Evolutionary conservation across 2,888 invertebrate genomes (phyloP).

Genomic region (Harpagoxenus sublaevis): DNA sequence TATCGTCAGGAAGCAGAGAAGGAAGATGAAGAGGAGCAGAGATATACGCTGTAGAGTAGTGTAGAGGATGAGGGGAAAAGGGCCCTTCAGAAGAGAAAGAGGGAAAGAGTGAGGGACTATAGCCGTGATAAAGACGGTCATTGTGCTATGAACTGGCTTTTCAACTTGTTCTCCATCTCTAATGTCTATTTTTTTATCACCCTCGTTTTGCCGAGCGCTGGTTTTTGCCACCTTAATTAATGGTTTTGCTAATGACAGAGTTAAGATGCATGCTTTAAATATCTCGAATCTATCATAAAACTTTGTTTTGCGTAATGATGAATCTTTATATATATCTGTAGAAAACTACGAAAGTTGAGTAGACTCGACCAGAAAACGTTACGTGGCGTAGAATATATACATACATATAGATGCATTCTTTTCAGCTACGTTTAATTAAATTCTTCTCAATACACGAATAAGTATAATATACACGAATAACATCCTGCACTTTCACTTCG

Average conservation of each 20-base stretch:
- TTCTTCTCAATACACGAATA: background rate
- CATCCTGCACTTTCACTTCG: background rate
- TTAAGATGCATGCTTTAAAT: conserved; percentile 58
- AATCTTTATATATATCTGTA: background rate
- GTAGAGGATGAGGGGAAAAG: conserved; percentile 14
- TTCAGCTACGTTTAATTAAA: conserved; percentile 8
- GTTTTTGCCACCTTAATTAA: conserved; percentile 77
- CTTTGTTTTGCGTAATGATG: background rate
- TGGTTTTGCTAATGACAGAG: conserved; percentile 73
- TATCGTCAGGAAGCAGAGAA: conserved; percentile 57
- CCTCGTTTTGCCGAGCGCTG: conserved; percentile 20
- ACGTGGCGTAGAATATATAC: background rate
- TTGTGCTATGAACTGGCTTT: conserved; percentile 49
- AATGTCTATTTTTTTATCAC: conserved; percentile 50
- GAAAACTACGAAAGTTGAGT: background rate
- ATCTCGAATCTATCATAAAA: background rate
- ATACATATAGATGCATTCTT: background rate
- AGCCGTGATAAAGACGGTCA: conserved; percentile 32
- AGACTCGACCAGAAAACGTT: background rate
- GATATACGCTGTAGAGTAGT: conserved; percentile 17
- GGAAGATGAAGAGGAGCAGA: conserved; percentile 50
- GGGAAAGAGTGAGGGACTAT: conserved; percentile 22
- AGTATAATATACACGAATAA: background rate
- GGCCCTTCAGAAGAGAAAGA: background rate
- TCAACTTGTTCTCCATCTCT: conserved; percentile 51